Percentiles rank a stretch among this genome's conserved stretches.
These are phyloP conservation scores for Nomada ruficornis DNA, from an alignment of 2,888 invertebrate species.

Conservation along the genomic window DNA sequence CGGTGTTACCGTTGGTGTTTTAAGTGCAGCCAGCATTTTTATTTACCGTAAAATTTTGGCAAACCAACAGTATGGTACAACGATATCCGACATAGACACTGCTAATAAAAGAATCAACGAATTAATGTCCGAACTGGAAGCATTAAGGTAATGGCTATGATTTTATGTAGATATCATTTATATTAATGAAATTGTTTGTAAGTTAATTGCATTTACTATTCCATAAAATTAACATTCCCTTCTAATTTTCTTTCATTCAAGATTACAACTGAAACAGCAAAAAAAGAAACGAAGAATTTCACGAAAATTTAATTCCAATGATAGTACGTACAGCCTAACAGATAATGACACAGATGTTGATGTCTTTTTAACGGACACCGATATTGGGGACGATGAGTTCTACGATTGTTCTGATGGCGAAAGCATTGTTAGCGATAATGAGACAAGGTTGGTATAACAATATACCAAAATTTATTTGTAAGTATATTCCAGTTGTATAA, in stretches of 20 bases:
- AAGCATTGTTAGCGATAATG: conserved; percentile 71
- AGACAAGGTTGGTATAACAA: conserved; percentile 75
- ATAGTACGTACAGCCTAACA: conserved; percentile 72
- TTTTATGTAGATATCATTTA: conserved; percentile 5
- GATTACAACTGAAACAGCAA: conserved; percentile 75
- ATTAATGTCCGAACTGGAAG: conserved; percentile 77
- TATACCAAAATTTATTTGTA: conserved; percentile 20
- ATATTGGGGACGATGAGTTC: conserved; percentile 81
- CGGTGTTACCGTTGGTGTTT: conserved; percentile 79
- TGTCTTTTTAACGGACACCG: conserved; percentile 80
- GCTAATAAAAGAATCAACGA: conserved; percentile 76
- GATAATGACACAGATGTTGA: conserved; percentile 80
- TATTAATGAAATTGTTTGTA: too few relatives aligned
- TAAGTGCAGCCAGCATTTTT: conserved; percentile 78
- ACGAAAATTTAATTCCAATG: conserved; percentile 71
- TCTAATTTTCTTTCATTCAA: conserved; percentile 36
- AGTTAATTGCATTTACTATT: background rate
- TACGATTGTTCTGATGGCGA: conserved; percentile 82
- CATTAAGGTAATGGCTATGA: conserved; percentile 72
- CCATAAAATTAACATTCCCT: background rate
- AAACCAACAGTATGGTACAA: conserved; percentile 69
- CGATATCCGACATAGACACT: conserved; percentile 74
- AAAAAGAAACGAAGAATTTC: conserved; percentile 71
- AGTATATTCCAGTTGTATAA: conserved; percentile 35
- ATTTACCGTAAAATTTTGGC: conserved; percentile 78